Percentiles rank a stretch among this genome's conserved stretches.
Conservation (phyloP, 2,888 invertebrate species). For the Hemithea aestivaria region DNA sequence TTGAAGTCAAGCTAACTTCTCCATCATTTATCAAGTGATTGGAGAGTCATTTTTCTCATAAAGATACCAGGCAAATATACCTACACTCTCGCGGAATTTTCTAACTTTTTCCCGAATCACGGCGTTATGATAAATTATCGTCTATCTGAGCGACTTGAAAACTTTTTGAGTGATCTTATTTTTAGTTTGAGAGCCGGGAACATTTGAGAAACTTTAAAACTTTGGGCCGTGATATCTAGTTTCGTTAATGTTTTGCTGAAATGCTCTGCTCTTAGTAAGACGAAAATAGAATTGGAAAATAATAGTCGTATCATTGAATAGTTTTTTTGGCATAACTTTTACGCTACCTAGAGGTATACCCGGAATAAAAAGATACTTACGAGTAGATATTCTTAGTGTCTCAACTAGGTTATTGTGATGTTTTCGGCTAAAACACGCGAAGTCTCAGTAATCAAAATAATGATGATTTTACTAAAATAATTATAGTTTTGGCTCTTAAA, state of each 20-base stretch:
- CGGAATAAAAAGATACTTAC: too few species aligned
- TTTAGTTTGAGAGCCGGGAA: slow-evolving; percentile 39
- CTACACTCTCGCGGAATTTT: slow-evolving; percentile 48
- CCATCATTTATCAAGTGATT: slow-evolving; percentile 55
- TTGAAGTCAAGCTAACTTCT: slow-evolving; percentile 29
- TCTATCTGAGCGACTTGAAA: slow-evolving; percentile 30
- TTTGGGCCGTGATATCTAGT: slow-evolving; percentile 24
- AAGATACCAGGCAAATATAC: slow-evolving; percentile 54
- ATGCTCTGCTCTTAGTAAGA: slow-evolving; percentile 20
- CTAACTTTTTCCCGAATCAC: slow-evolving; percentile 65
- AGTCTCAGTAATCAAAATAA: too few species aligned
- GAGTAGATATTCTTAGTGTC: too few species aligned
- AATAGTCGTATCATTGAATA: too few species aligned
- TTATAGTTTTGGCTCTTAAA: too few species aligned
- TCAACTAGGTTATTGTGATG: too few species aligned
- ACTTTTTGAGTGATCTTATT: slow-evolving; percentile 40
- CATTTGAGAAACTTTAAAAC: slow-evolving; percentile 24
- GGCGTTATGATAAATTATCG: slow-evolving; percentile 61
- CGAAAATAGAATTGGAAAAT: slow-evolving; percentile 11
- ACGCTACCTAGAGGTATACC: too few species aligned
- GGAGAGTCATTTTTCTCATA: slow-evolving; percentile 56
- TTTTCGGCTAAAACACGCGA: too few species aligned
- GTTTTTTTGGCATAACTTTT: too few species aligned
- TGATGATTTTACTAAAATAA: too few species aligned
- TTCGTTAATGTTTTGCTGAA: slow-evolving; percentile 25